Conservation (phyloP, 2,113 vertebrate species). For the Kobus ellipsiprymnus region DNA sequence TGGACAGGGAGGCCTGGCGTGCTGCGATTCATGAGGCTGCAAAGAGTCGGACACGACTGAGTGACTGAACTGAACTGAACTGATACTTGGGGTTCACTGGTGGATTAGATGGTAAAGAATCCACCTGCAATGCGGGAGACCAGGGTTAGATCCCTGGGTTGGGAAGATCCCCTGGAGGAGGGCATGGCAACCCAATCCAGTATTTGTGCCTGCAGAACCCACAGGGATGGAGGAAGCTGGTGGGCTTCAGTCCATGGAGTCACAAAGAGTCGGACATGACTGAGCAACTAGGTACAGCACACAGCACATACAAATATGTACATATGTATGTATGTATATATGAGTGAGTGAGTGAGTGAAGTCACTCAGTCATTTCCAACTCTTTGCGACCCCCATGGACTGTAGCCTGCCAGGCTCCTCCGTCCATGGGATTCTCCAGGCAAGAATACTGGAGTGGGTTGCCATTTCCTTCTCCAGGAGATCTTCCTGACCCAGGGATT, state of each 20-base stretch:
- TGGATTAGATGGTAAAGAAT: not conserved
- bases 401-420: no score
- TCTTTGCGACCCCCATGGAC: no score
- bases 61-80: no score
- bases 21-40: no score
- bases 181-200: not conserved
- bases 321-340: not conserved
- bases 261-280: not conserved
- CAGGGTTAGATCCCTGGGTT: not conserved
- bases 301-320: not conserved
- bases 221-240: not conserved
- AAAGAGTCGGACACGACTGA: no score
- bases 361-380: accelerated
- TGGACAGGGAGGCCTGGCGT: no score
- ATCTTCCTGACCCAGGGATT: accelerated
- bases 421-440: no score
- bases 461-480: no score
- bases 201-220: not conserved
- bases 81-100: not conserved
- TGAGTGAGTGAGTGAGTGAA: no score
- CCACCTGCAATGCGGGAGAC: accelerated
- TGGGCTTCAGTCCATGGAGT: not conserved
- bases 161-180: not conserved
- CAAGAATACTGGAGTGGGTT: no score
- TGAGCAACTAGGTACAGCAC: not conserved